These are phyloP conservation scores for Pectinophora gossypiella DNA, from an alignment of 1,140 invertebrate species.

Conservation along the genomic window DNA sequence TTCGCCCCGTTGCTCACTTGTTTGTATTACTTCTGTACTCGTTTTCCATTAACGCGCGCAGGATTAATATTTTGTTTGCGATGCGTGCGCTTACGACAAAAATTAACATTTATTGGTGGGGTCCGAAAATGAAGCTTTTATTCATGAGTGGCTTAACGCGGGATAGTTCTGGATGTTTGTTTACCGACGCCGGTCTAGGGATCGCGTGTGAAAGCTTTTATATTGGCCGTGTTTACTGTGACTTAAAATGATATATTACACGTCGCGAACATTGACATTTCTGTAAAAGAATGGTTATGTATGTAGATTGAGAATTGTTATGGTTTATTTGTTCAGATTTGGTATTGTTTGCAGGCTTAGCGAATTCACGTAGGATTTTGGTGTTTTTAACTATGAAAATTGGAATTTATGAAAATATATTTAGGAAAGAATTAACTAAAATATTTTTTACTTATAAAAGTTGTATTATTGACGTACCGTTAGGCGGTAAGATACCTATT, in stretches of 20 bases:
- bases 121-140: conserved; percentile 63
- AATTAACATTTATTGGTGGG: conserved; percentile 72
- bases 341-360: conserved; percentile 1
- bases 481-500: too few species aligned
- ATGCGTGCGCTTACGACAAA: conserved; percentile 58
- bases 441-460: too few species aligned
- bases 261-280: conserved; percentile 60
- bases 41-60: conserved; percentile 64
- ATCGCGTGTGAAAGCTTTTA: conserved; percentile 69
- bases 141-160: conserved; percentile 67
- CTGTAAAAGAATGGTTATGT: conserved; percentile 48
- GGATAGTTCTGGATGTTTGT: conserved; percentile 63
- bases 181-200: conserved; percentile 48
- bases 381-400: too few species aligned
- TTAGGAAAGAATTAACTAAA: too few species aligned
- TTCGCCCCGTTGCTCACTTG: conserved; percentile 45
- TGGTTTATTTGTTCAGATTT: conserved; percentile 41
- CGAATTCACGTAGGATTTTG: too few species aligned
- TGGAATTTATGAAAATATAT: too few species aligned
- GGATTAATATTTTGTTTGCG: conserved; percentile 72
- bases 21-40: conserved; percentile 56
- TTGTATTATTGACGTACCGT: too few species aligned
- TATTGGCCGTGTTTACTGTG: conserved; percentile 55
- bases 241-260: conserved; percentile 71
- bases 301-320: conserved; percentile 40